Percentiles rank a stretch among this genome's conserved stretches.
Evolutionary conservation across 2,113 vertebrate species (phyloP).

Genomic region (Genyomyrus donnyi): DNA sequence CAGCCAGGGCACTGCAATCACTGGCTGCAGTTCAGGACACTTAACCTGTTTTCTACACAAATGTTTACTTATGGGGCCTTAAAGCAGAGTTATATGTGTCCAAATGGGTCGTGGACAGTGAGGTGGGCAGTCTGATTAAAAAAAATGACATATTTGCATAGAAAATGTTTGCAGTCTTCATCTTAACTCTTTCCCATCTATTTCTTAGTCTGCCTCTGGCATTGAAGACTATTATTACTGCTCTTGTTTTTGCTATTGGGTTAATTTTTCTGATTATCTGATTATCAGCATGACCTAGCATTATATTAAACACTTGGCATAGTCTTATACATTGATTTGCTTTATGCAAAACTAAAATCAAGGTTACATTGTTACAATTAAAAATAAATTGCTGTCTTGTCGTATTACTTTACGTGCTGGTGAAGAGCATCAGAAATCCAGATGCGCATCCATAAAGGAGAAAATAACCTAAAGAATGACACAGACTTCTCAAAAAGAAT

Average conservation of each 20-base stretch:
- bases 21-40: background rate
- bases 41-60: constrained; percentile 7
- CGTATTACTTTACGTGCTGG: background rate
- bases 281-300: background rate
- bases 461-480: background rate
- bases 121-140: background rate
- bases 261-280: background rate
- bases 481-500: background rate
- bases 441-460: background rate
- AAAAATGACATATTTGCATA: background rate
- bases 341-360: background rate
- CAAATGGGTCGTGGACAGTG: background rate
- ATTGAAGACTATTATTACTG: background rate
- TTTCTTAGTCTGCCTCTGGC: background rate
- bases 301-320: background rate
- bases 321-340: background rate
- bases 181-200: background rate
- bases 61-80: background rate
- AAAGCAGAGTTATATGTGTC: background rate
- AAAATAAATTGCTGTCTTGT: background rate
- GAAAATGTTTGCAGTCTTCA: background rate
- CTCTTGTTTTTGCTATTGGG: background rate
- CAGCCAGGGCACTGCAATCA: background rate
- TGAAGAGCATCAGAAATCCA: too few relatives aligned
- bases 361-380: background rate